These are phyloP conservation scores for Tachyglossus aculeatus DNA, from an alignment of 2,797 vertebrate genomes.

Conservation along the genomic window DNA sequence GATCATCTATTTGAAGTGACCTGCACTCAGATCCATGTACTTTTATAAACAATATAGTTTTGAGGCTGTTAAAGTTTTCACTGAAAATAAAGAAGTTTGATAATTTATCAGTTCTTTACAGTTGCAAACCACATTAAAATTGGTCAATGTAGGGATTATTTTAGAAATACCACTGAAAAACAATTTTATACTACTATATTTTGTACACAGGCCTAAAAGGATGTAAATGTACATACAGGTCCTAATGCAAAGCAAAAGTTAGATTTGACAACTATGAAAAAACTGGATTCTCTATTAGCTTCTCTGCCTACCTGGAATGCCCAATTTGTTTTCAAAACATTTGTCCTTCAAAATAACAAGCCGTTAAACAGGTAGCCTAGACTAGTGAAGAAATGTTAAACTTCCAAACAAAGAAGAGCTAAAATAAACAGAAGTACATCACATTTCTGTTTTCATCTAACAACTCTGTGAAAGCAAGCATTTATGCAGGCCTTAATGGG, in stretches of 20 bases:
- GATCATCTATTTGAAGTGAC: conserved; percentile 41
- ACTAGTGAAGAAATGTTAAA: conserved; percentile 5
- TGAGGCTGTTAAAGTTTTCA: conserved; percentile 19
- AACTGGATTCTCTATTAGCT: neutral
- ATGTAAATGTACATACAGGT: neutral
- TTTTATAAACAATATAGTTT: conserved; percentile 30
- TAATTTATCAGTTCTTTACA: too few relatives aligned
- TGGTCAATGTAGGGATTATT: too few relatives aligned
- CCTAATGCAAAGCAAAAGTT: conserved; percentile 8
- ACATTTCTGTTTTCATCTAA: conserved; percentile 42
- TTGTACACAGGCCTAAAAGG: neutral
- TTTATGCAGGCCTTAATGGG: conserved; percentile 42
- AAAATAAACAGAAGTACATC: conserved; percentile 26
- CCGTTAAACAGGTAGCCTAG: conserved; percentile 40
- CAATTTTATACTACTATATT: neutral
- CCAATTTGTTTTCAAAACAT: conserved; percentile 27
- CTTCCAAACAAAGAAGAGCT: conserved; percentile 35
- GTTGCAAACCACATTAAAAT: too few relatives aligned
- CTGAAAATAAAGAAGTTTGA: too few relatives aligned
- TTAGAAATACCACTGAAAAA: too few relatives aligned
- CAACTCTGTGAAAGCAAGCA: conserved; percentile 19
- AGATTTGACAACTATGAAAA: conserved; percentile 2
- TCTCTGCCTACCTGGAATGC: neutral
- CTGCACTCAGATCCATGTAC: neutral
- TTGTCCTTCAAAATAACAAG: conserved; percentile 37